Percentiles rank a stretch among this genome's conserved stretches.
Evolutionary conservation across 2,113 vertebrate genomes (phyloP).

Genomic region (Gambusia affinis): DNA sequence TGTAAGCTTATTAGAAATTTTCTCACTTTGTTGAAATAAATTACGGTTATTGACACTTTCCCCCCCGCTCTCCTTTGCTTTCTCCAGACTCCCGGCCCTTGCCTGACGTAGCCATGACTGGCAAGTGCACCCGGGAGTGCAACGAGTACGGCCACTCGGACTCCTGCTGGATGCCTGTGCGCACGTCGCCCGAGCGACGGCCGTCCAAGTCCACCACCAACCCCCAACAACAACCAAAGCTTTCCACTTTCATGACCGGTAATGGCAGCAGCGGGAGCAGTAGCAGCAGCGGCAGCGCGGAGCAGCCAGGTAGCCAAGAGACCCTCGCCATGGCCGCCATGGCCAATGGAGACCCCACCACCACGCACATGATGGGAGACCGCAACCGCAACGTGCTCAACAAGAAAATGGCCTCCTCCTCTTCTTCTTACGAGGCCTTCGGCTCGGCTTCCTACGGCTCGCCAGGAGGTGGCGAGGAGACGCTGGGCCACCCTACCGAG

Average conservation of each 20-base stretch:
- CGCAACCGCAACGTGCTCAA: conserved; percentile 98
- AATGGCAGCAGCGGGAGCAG: conserved; percentile 74
- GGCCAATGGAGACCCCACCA: conserved; percentile 90
- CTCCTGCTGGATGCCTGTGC: conserved; percentile 99
- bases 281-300: conserved; percentile 79
- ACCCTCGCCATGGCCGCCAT: conserved; percentile 87
- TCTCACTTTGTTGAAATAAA: conserved; percentile 30
- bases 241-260: conserved; percentile 97
- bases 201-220: conserved; percentile 84
- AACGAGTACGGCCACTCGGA: conserved; percentile 99
- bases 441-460: conserved; percentile 89
- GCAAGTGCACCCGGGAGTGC: conserved; percentile 97
- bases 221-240: conserved; percentile 93
- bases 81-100: conserved; percentile 95
- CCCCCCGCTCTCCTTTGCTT: conserved; percentile 34
- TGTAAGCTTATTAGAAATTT: conserved; percentile 23
- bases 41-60: conserved; percentile 35
- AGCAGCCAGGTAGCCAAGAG: conserved; percentile 91
- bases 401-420: conserved; percentile 92
- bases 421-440: conserved; percentile 95
- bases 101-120: conserved; percentile 99
- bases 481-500: conserved; percentile 84
- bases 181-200: conserved; percentile 95
- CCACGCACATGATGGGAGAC: conserved; percentile 93
- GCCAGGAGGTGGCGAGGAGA: conserved; percentile 82